Evolutionary conservation across 2,113 vertebrate species (phyloP), one percentile per base, ranked within the genome.

Genomic region (Malurus melanocephalus): DNA sequence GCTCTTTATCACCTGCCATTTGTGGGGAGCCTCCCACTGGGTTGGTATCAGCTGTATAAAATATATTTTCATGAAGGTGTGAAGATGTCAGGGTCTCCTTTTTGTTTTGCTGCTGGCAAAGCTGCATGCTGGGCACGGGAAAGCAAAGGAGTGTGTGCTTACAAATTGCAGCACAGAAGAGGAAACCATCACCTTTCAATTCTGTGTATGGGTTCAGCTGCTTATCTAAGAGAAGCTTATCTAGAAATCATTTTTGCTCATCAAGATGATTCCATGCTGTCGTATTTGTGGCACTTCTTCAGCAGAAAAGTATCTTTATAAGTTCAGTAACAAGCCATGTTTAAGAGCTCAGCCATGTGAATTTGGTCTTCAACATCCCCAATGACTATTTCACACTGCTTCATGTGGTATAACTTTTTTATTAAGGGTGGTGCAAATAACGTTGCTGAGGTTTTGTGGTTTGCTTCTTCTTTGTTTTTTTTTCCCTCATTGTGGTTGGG

Each of bases 1-100:
- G 65, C 59, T 86, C 55, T 69, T 81, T 28, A 73, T 80, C 88
- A 57, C 76, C 81, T 91, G 53, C 74, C 56, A 33, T 24, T 84
- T 51, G 69, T 85, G 32, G 20, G 27, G 66, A 91, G 61, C 11
- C 33, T 42, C 68, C 85, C 65, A 55, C 80, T 20, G 42, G 40
- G 55, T 4, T 79, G 67, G 69, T 24, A 35, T 93, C 43, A 85
- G 38, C 59, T 59, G 28, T 33, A 15, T 52, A 40, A 85, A 94
- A 82, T 55, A 27, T 1, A 1, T 61, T 84, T 76, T 85, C 27
- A 5, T 85, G 91, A 73, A 73, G 67, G 43, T 55, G 51, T 14
- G 26, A 62, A 66, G 65, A 89, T 14, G 30, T 88, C 84, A 51
- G 1, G 40, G 46, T n/a, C 43, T 89, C 13, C 59, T 77, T 65